Evolutionary conservation across 1,140 invertebrate genomes (phyloP).

Genomic region (Hycleus cichorii): DNA sequence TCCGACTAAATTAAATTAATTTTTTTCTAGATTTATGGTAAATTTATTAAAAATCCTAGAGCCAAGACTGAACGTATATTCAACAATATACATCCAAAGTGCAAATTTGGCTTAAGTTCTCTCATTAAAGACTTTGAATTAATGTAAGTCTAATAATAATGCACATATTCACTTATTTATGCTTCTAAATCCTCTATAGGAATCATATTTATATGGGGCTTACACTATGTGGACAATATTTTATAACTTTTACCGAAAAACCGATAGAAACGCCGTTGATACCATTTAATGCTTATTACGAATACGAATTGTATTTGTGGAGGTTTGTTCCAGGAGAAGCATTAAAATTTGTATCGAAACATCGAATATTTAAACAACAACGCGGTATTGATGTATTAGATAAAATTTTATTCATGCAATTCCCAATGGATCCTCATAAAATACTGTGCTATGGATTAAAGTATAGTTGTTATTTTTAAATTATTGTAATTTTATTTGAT

Average conservation of each 20-base stretch:
- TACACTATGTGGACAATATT: constrained; percentile 85
- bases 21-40: constrained; percentile 34
- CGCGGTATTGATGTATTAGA: constrained; percentile 30
- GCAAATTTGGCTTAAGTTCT: constrained; percentile 45
- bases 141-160: constrained; percentile 35
- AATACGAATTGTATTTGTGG: constrained; percentile 39
- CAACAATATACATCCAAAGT: constrained; percentile 52
- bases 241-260: constrained; percentile 68
- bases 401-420: constrained; percentile 38
- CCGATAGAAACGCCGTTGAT: constrained; percentile 16
- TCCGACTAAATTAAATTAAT: neutral
- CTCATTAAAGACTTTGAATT: constrained; percentile 33
- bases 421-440: constrained; percentile 38
- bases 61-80: constrained; percentile 44
- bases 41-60: constrained; percentile 33
- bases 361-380: constrained; percentile 38
- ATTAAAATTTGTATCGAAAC: constrained; percentile 32
- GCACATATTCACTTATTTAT: neutral
- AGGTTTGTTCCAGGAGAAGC: constrained; percentile 34
- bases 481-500: constrained; percentile 19
- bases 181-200: constrained; percentile 41
- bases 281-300: constrained; percentile 23
- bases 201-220: constrained; percentile 86
- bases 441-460: constrained; percentile 38
- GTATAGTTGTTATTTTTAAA: constrained; percentile 26